phyloP scores from a whole-genome alignment of 2,888 invertebrate genomes.

The Trichacis sp. region DNA sequence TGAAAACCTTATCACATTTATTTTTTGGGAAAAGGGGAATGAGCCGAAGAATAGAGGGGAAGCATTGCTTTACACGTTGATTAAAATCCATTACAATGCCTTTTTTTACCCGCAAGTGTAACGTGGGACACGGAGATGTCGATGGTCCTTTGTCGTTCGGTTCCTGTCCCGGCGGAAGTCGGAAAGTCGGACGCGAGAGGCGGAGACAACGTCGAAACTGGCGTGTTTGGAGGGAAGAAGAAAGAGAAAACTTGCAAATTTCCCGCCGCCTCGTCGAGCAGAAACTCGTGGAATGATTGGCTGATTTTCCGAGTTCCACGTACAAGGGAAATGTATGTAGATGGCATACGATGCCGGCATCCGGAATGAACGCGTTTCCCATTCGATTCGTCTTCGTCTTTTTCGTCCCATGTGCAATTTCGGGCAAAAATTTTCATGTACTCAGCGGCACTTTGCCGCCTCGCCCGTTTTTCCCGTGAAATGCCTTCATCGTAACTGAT shows the following conservation, averaged over 20 bases:
- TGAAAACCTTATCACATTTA: constrained; percentile 22
- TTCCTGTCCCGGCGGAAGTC: constrained; percentile 10
- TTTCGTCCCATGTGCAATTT: constrained; percentile 30
- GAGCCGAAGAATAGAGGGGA: not conserved
- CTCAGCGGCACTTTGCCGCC: constrained; percentile 29
- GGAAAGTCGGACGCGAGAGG: constrained; percentile 10
- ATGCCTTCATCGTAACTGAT: constrained; percentile 37
- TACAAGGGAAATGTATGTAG: constrained; percentile 48
- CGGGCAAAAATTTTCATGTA: constrained; percentile 34
- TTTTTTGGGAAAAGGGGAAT: constrained; percentile 17
- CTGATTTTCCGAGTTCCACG: constrained; percentile 45
- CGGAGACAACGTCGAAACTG: constrained; percentile 35
- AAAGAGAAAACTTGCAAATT: constrained; percentile 35
- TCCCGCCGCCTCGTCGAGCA: constrained; percentile 35
- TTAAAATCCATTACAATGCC: constrained; percentile 33
- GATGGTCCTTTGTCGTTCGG: constrained; percentile 25
- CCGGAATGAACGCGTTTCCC: constrained; percentile 43
- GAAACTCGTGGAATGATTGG: constrained; percentile 41
- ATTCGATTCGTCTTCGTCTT: constrained; percentile 40
- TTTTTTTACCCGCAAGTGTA: constrained; percentile 9
- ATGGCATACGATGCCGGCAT: constrained; percentile 46
- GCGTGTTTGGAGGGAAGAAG: constrained; percentile 32
- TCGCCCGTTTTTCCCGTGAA: constrained; percentile 20
- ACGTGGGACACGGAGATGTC: no score
- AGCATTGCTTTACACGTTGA: constrained; percentile 26